phyloP scores from a whole-genome alignment of 2,888 invertebrate species.

The Heliconius hortense region DNA sequence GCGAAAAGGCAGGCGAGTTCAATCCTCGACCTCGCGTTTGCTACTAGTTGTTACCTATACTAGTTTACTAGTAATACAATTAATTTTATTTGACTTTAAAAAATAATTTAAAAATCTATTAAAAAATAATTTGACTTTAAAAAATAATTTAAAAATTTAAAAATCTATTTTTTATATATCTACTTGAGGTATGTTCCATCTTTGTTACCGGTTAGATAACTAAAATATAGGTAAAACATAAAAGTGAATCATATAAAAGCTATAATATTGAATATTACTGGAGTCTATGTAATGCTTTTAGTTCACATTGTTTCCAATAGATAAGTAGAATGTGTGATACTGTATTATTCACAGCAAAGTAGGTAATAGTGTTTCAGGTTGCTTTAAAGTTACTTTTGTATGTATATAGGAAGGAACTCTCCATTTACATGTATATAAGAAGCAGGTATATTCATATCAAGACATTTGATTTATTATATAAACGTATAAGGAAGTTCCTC shows the following conservation, averaged over 20 bases:
- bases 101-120: too few relatives aligned
- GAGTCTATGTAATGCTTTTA: neutral
- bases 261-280: neutral
- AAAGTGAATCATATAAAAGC: neutral
- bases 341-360: neutral
- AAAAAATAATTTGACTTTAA: too few relatives aligned
- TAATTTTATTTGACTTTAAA: slow-evolving; percentile 25
- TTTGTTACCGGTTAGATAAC: neutral
- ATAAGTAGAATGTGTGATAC: neutral
- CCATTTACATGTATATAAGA: neutral
- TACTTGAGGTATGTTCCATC: neutral
- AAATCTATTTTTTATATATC: neutral
- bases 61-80: slow-evolving; percentile 25
- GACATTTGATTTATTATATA: neutral
- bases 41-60: slow-evolving; percentile 31
- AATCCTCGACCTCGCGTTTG: slow-evolving; percentile 55
- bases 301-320: neutral
- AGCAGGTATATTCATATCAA: neutral
- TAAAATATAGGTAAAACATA: neutral
- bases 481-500: neutral
- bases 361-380: neutral
- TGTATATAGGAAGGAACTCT: neutral
- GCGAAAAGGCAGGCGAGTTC: slow-evolving; percentile 59
- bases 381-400: neutral
- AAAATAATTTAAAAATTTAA: neutral